These are phyloP conservation scores for Drosophila takahashii DNA, from an alignment of 1,140 invertebrate species.

Conservation along the genomic window DNA sequence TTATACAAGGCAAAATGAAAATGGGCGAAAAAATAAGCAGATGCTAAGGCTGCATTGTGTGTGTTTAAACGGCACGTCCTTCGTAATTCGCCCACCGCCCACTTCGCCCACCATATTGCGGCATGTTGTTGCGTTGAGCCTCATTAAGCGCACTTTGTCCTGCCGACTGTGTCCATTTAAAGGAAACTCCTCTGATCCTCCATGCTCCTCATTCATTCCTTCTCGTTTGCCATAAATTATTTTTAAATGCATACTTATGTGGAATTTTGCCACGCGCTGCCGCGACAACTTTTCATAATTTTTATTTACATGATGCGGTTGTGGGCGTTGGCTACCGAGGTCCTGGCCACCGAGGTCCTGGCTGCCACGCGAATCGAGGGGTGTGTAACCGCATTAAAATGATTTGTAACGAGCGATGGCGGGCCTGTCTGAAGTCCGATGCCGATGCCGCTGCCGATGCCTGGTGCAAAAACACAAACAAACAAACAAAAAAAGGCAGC, in stretches of 20 bases:
- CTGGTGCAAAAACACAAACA: conserved; percentile 1
- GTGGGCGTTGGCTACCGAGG: not conserved
- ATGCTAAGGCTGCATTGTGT: conserved; percentile 16
- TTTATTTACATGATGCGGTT: conserved; percentile 62
- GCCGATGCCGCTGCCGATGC: conserved; percentile 5
- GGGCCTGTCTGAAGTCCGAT: conserved; percentile 21
- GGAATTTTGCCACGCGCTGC: conserved; percentile 67
- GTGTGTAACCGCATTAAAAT: conserved; percentile 57
- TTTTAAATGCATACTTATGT: conserved; percentile 75
- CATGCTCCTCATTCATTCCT: conserved; percentile 11
- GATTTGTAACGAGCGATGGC: conserved; percentile 41
- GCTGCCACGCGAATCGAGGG: not conserved
- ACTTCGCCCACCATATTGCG: conserved; percentile 36
- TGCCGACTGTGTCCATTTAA: conserved; percentile 35
- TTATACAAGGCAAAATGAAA: not conserved
- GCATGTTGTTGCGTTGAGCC: conserved; percentile 67
- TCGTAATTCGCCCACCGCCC: too few relatives aligned
- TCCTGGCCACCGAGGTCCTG: not conserved
- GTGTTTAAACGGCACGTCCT: conserved; percentile 19
- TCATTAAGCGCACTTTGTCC: conserved; percentile 74
- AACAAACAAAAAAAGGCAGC: not conserved
- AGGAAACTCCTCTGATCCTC: not conserved
- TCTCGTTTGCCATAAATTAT: conserved; percentile 63
- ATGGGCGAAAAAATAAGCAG: not conserved
- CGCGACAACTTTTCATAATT: conserved; percentile 70